Percentiles rank a stretch among this genome's conserved stretches.
Evolutionary conservation across 2,888 invertebrate species (phyloP).

Genomic region (Diarsia dahlii): DNA sequence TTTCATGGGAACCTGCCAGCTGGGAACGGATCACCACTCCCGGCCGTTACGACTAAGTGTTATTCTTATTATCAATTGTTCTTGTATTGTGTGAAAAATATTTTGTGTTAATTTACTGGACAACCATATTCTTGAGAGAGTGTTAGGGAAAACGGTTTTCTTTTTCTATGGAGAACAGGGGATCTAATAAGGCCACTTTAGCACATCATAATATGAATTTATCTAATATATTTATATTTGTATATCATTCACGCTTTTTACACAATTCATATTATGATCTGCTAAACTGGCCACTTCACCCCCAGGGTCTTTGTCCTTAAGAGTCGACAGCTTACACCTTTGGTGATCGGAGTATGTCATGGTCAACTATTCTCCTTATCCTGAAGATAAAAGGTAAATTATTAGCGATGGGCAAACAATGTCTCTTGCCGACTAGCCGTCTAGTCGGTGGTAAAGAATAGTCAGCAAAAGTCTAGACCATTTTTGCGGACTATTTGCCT

Average conservation of each 20-base stretch:
- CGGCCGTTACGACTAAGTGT: slow-evolving; percentile 21
- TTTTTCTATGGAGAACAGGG: neutral
- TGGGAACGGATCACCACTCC: slow-evolving; percentile 37
- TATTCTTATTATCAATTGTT: slow-evolving; percentile 17
- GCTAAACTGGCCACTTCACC: no score
- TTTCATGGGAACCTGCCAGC: slow-evolving; percentile 50
- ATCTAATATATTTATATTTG: no score
- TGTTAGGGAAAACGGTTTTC: neutral
- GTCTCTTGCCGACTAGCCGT: neutral
- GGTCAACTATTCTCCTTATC: no score
- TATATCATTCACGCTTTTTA: no score
- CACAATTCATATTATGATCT: no score
- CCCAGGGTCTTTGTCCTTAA: neutral
- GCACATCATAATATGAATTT: no score
- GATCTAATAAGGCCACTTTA: no score
- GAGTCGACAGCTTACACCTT: neutral
- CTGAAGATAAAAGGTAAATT: neutral
- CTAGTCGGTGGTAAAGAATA: neutral
- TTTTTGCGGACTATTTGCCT: neutral
- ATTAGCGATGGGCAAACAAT: neutral
- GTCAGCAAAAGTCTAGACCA: no score
- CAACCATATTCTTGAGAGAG: neutral
- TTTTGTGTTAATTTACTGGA: slow-evolving; percentile 1
- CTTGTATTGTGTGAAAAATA: slow-evolving; percentile 16
- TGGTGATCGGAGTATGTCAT: no score